Evolutionary conservation across 2,888 invertebrate genomes (phyloP).

Genomic region (Euspilapteryx auroguttella): DNA sequence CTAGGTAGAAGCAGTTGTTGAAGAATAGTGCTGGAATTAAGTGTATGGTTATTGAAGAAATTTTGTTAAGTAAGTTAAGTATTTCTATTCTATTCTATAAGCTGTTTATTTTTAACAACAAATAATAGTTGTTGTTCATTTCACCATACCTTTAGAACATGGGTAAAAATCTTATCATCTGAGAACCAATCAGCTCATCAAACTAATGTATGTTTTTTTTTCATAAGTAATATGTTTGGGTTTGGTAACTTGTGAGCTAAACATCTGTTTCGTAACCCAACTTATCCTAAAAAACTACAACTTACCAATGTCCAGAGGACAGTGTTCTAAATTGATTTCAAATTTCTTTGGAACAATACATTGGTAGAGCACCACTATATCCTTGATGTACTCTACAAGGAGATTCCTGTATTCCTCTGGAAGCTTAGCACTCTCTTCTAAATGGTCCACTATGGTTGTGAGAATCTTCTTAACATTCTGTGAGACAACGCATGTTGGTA

Average conservation of each 20-base stretch:
- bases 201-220: too few species aligned
- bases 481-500: conserved; percentile 44
- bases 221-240: too few species aligned
- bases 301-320: conserved; percentile 49
- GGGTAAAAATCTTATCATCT: too few species aligned
- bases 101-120: too few species aligned
- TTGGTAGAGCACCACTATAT: conserved; percentile 47
- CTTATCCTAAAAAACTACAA: too few species aligned
- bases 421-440: conserved; percentile 35
- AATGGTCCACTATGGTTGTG: conserved; percentile 32
- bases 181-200: too few species aligned
- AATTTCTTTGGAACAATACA: conserved; percentile 41
- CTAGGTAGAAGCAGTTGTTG: conserved; percentile 53
- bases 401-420: conserved; percentile 35
- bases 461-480: conserved; percentile 37
- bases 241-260: too few species aligned
- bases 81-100: too few species aligned
- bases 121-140: too few species aligned
- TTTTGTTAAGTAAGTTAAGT: too few species aligned
- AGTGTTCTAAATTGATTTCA: conserved; percentile 35
- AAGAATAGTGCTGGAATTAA: conserved; percentile 41
- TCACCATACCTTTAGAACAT: too few species aligned
- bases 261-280: too few species aligned
- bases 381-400: conserved; percentile 33
- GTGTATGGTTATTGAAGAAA: background rate